phyloP scores from a whole-genome alignment of 1,140 invertebrate genomes.

The Drosophila willistoni region DNA sequence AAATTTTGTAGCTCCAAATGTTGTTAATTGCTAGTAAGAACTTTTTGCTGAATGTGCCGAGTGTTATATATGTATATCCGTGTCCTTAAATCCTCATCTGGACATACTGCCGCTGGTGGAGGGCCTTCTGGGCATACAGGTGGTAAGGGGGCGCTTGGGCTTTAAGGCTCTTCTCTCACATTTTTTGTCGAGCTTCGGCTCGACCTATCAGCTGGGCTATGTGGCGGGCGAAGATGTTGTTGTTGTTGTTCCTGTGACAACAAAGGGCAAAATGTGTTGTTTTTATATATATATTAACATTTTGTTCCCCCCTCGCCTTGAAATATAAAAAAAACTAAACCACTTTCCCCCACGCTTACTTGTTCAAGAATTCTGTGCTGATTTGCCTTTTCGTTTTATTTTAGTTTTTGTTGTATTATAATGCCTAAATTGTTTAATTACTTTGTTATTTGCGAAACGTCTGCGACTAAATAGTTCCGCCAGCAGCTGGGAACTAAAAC shows the following conservation, averaged over 20 bases:
- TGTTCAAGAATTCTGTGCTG: constrained; percentile 18
- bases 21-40: neutral
- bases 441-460: constrained; percentile 31
- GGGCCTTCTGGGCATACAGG: constrained; percentile 49
- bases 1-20: neutral
- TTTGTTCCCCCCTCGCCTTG: neutral
- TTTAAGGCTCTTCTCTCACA: constrained; percentile 48
- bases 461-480: constrained; percentile 68
- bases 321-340: neutral
- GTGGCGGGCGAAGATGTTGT: constrained; percentile 30
- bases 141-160: constrained; percentile 26
- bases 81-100: constrained; percentile 1
- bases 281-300: constrained; percentile 5
- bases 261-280: neutral
- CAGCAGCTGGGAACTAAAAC: constrained; percentile 63
- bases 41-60: neutral
- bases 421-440: constrained; percentile 15
- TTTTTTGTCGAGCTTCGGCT: constrained; percentile 33
- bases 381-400: constrained; percentile 7
- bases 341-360: constrained; percentile 52
- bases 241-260: constrained; percentile 6
- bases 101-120: constrained; percentile 8
- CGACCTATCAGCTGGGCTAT: constrained; percentile 19
- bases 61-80: neutral
- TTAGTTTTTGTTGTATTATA: constrained; percentile 6